Base-by-base conservation (phyloP, 2,797 vertebrate genomes). In the Euphonia xanthogaster region DNA sequence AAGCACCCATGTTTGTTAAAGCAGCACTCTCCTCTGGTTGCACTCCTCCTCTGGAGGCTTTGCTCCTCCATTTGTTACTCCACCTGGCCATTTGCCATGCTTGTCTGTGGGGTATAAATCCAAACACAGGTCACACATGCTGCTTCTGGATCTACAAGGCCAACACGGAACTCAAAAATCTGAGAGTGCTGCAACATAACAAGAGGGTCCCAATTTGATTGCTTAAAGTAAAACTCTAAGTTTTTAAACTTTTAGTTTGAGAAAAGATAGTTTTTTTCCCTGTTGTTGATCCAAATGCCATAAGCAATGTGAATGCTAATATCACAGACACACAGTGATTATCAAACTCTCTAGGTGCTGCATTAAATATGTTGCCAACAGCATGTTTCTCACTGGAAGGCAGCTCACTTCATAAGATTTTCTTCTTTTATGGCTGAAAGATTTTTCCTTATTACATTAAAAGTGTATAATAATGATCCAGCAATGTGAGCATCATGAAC, bases 201-300 rank as follows among this genome's bases (percentile, higher is more conserved):
- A 81, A 80, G 39, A 85, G 20, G 30, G 30, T 78, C 72, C 60
- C 50, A 20, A 85, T 70, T 97, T 82, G 54, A 53, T 78, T 95
- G 61, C 95, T 96, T 96, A 58, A 93, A 96, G 94, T 94, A 93
- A 94, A 97, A 88, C 22, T 80, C 63, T 25, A 78, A 37, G 67
- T 74, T 75, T 94, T 91, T 86, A 91, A 90, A 96, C 93, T 97
- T 97, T 85, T 81, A 93, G 72, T 95, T 65, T 65, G 75, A 87
- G 74, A 88, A 96, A 97, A 94, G n/a, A 62, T 66, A 66, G 37
- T 85, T 94, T 96, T 96, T 71, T 95, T 86, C 94, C 74, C 58
- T 90, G 72, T 90, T 97, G 91, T 94, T 96, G 90, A 94, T 96
- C 72, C 90, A 97, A 97, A 93, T 93, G 92, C 97, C 94, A 81